Evolutionary conservation across 2,113 vertebrate species (phyloP).

Genomic region (Dicrurus megarhynchus): DNA sequence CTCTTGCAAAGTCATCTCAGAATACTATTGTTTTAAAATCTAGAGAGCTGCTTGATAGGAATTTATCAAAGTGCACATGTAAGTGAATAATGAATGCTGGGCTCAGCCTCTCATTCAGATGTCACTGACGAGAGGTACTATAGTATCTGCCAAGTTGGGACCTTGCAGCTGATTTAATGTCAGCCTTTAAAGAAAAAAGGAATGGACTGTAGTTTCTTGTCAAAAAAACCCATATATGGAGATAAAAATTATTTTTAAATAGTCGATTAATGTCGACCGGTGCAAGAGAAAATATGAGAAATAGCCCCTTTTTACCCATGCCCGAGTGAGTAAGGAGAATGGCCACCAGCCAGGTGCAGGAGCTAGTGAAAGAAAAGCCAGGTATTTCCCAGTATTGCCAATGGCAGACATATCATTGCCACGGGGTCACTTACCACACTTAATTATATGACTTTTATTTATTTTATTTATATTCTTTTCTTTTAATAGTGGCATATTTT

Average conservation of each 20-base stretch:
- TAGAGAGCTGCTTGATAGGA: background rate
- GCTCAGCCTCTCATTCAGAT: background rate
- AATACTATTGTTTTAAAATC: background rate
- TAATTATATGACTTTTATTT: background rate
- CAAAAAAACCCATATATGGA: background rate
- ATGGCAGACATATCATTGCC: background rate
- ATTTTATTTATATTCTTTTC: background rate
- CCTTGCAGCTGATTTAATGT: background rate
- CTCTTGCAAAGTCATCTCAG: background rate
- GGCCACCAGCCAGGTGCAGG: background rate
- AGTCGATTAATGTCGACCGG: background rate
- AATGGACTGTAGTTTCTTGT: background rate
- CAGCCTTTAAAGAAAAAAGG: background rate
- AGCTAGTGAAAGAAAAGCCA: background rate
- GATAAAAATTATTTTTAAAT: background rate
- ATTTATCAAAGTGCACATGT: background rate
- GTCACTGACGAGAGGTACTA: background rate
- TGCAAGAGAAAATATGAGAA: background rate
- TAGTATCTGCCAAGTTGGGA: background rate
- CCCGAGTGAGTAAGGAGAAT: background rate
- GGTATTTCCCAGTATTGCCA: background rate
- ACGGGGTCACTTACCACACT: background rate
- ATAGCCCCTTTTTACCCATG: background rate
- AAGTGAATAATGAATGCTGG: background rate
- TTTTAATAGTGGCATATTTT: background rate